These are phyloP conservation scores for Nomia melanderi DNA, from an alignment of 1,140 invertebrate species.

Conservation along the genomic window DNA sequence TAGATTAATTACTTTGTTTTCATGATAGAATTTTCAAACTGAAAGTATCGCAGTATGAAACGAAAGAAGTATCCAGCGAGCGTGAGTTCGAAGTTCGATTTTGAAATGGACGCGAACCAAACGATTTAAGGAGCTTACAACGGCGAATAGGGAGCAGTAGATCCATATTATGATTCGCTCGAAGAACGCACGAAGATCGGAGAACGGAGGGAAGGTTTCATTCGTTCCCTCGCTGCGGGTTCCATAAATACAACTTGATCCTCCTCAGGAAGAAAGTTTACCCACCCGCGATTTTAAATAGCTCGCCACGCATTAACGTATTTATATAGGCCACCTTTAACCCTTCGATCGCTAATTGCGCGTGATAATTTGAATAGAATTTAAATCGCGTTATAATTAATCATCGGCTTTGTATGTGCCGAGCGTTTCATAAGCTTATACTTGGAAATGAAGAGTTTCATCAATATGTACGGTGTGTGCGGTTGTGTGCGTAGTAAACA, in stretches of 20 bases:
- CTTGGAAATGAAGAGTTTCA: constrained; percentile 1
- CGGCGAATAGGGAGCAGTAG: background rate
- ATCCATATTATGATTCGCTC: background rate
- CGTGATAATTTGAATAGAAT: constrained; percentile 48
- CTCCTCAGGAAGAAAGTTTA: constrained; percentile 48
- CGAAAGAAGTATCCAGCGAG: too few species aligned
- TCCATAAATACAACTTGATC: constrained; percentile 50
- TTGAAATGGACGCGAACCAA: too few species aligned
- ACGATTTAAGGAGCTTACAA: background rate
- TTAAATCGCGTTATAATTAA: constrained; percentile 49
- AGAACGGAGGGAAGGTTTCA: background rate
- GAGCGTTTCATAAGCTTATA: constrained; percentile 26
- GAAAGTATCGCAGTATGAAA: too few species aligned
- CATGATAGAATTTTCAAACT: too few species aligned
- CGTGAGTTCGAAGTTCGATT: too few species aligned
- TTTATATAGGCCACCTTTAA: constrained; percentile 44
- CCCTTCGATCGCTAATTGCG: constrained; percentile 48
- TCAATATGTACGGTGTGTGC: background rate
- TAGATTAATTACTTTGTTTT: too few species aligned
- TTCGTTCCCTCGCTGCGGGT: constrained; percentile 19
- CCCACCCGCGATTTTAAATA: constrained; percentile 47
- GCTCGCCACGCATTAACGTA: constrained; percentile 39
- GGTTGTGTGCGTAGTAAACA: too few species aligned
- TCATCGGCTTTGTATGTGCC: constrained; percentile 8
- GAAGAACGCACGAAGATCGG: background rate